Percentiles rank a stretch among this genome's conserved stretches.
Conservation (phyloP, 2,797 vertebrate genomes). For the Tangara arthus region DNA sequence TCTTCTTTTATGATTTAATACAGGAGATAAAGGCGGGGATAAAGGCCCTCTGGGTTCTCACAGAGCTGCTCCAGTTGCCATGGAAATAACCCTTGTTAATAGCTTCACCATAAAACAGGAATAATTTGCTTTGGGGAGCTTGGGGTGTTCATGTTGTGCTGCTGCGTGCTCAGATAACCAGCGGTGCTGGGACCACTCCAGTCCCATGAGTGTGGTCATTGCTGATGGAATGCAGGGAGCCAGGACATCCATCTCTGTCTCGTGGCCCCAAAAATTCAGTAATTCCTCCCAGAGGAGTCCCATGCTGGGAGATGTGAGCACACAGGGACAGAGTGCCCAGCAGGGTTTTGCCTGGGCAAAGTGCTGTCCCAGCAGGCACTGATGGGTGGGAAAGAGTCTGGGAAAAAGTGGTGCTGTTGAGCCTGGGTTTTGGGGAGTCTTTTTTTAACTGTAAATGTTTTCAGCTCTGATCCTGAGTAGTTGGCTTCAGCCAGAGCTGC, state of each 20-base stretch:
- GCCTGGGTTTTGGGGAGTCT: neutral
- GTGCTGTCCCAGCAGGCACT: neutral
- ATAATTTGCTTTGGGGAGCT: neutral
- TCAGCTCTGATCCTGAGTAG: neutral
- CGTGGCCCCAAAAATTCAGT: accelerated
- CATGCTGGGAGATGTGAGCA: neutral
- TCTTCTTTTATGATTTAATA: constrained; percentile 29
- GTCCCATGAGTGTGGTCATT: neutral
- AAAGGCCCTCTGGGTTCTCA: neutral
- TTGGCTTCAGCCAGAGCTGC: neutral
- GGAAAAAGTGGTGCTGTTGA: neutral
- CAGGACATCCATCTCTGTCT: neutral
- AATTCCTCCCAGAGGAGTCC: neutral
- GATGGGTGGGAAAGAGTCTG: neutral
- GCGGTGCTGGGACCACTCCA: neutral
- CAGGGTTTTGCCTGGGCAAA: neutral
- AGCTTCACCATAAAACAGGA: neutral
- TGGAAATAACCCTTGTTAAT: constrained; percentile 44
- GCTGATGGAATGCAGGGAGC: neutral
- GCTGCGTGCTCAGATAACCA: neutral
- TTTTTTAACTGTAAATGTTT: neutral
- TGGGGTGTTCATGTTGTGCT: neutral
- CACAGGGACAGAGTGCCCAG: neutral
- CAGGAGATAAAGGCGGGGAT: neutral
- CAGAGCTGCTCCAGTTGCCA: constrained; percentile 17